These are phyloP conservation scores for Synanthedon vespiformis DNA, from an alignment of 2,888 invertebrate genomes.

Conservation along the genomic window DNA sequence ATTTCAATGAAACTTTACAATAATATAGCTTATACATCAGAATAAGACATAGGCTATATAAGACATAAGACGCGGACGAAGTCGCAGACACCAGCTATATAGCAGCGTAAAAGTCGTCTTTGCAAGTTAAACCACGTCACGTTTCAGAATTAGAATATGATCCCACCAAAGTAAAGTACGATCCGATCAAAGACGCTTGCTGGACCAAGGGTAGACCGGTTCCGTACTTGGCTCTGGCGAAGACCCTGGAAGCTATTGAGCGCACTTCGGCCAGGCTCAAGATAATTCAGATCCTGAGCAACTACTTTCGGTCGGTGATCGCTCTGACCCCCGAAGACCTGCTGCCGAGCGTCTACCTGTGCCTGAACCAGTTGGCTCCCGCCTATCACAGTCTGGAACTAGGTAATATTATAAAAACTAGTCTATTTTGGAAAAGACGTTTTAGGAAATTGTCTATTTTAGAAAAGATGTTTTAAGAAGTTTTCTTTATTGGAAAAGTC, in stretches of 20 bases:
- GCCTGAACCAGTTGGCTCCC: conserved; percentile 95
- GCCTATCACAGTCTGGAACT: conserved; percentile 80
- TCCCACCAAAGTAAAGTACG: conserved; percentile 78
- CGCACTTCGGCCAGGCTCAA: conserved; percentile 85
- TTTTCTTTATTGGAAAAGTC: too few relatives aligned
- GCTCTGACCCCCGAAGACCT: conserved; percentile 90
- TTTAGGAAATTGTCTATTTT: too few relatives aligned
- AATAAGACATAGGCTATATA: too few relatives aligned
- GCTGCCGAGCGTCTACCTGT: conserved; percentile 90
- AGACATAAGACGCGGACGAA: too few relatives aligned
- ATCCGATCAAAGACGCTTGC: conserved; percentile 85
- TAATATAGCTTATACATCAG: too few relatives aligned
- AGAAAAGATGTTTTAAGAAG: too few relatives aligned
- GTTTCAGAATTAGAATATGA: conserved; percentile 67
- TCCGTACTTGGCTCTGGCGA: conserved; percentile 92
- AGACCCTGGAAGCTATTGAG: conserved; percentile 92
- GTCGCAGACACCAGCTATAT: too few relatives aligned
- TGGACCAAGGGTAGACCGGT: conserved; percentile 83
- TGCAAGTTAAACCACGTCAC: too few relatives aligned
- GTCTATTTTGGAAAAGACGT: too few relatives aligned
- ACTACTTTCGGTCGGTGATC: conserved; percentile 90
- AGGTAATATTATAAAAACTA: conserved; percentile 57
- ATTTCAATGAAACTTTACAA: too few relatives aligned
- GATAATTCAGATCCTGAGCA: conserved; percentile 91
- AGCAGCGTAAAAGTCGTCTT: too few relatives aligned